A percentile compares a stretch with the other conserved stretches of the same genome.
These are phyloP conservation scores for Sebastes vulpes DNA, from an alignment of 2,797 vertebrate species.

Conservation along the genomic window DNA sequence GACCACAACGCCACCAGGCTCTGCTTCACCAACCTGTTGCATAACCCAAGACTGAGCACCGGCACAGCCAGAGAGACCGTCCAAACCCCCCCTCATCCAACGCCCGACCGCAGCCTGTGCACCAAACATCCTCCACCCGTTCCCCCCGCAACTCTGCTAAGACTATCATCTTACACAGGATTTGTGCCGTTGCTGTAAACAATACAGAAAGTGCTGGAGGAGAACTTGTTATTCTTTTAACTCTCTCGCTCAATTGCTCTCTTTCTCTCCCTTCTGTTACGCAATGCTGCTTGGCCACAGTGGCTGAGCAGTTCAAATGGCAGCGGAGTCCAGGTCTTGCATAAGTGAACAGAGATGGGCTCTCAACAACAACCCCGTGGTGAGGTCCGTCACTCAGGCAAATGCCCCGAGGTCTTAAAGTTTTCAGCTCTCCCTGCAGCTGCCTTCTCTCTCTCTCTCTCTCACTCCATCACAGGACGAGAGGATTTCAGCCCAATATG, in stretches of 20 bases:
- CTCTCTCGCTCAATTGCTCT: constrained; percentile 28
- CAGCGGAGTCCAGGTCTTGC: constrained; percentile 80
- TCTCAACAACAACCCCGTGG: constrained; percentile 75
- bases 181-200: constrained; percentile 69
- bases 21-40: constrained; percentile 22
- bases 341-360: constrained; percentile 74
- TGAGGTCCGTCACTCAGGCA: constrained; percentile 43
- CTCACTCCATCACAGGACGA: constrained; percentile 19
- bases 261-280: constrained; percentile 58
- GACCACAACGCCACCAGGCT: constrained; percentile 24
- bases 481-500: background rate
- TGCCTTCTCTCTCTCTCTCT: constrained; percentile 19
- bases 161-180: constrained; percentile 67
- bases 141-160: constrained; percentile 43
- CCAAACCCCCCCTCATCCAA: constrained; percentile 6
- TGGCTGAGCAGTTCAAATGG: constrained; percentile 64
- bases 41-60: constrained; percentile 24
- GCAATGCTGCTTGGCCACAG: constrained; percentile 73
- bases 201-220: constrained; percentile 54
- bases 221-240: constrained; percentile 75
- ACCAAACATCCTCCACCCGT: constrained; percentile 2
- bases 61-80: constrained; percentile 5
- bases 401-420: constrained; percentile 33
- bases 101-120: background rate
- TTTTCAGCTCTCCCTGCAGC: constrained; percentile 35